A percentile compares a stretch with the other conserved stretches of the same genome.
Evolutionary conservation across 92 coral and sea anemone species (phyloP).

Genomic region (Diadumene lineata): DNA sequence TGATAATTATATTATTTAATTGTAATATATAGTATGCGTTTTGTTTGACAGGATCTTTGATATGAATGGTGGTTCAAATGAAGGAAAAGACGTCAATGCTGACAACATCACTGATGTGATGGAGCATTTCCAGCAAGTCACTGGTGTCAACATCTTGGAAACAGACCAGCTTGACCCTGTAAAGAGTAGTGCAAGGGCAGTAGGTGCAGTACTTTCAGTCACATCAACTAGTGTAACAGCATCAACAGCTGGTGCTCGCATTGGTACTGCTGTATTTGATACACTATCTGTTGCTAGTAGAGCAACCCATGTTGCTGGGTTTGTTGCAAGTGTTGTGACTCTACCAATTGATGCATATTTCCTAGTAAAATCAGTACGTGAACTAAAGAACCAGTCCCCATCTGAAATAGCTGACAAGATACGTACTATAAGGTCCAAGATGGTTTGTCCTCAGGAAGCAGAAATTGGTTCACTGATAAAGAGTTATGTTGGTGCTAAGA

Average conservation of each 20-base stretch:
- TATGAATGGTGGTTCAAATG: conserved; percentile 6
- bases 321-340: conserved; percentile 52
- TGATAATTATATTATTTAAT: too few relatives aligned
- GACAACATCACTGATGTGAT: conserved; percentile 39
- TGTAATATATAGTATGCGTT: too few relatives aligned
- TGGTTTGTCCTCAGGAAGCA: conserved; percentile 50
- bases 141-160: conserved; percentile 47
- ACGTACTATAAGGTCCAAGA: conserved; percentile 42
- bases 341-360: conserved; percentile 65
- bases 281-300: conserved; percentile 52
- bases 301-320: conserved; percentile 61
- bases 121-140: conserved; percentile 44
- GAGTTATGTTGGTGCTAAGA: conserved; percentile 50
- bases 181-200: conserved; percentile 57
- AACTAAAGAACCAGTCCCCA: conserved; percentile 36
- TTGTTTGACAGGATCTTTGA: conserved; percentile 42
- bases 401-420: conserved; percentile 57
- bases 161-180: conserved; percentile 50
- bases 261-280: conserved; percentile 57
- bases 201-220: conserved; percentile 55
- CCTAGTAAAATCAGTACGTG: conserved; percentile 53
- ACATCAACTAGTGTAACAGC: conserved; percentile 58
- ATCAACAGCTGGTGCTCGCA: conserved; percentile 60
- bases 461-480: conserved; percentile 37
- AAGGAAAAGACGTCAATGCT: neutral